phyloP scores from a whole-genome alignment of 1,140 invertebrate genomes.

The Calliopsis andreniformis region DNA sequence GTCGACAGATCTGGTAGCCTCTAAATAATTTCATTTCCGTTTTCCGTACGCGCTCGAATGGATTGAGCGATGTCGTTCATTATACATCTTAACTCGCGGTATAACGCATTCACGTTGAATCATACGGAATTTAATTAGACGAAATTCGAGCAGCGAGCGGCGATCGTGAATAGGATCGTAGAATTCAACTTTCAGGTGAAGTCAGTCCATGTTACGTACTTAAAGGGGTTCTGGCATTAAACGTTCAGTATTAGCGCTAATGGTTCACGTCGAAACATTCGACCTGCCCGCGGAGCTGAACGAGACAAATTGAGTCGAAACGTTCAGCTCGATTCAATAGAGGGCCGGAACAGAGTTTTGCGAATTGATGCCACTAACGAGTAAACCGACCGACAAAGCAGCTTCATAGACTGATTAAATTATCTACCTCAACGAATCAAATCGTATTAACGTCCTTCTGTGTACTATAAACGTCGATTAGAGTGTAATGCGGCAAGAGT shows the following conservation, averaged over 20 bases:
- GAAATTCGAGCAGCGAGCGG: not conserved
- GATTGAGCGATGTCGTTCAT: not conserved
- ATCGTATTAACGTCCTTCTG: slow-evolving; percentile 76
- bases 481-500: slow-evolving; percentile 63
- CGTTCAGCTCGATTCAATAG: slow-evolving; percentile 6
- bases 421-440: slow-evolving; percentile 80
- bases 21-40: not conserved
- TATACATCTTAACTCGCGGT: no score
- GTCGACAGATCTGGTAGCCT: not conserved
- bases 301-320: slow-evolving; percentile 15
- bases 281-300: not conserved
- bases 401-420: slow-evolving; percentile 80
- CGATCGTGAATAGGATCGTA: not conserved
- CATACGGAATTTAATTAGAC: no score
- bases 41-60: not conserved
- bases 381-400: slow-evolving; percentile 58
- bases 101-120: no score
- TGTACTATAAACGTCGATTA: slow-evolving; percentile 69
- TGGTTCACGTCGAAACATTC: slow-evolving; percentile 3
- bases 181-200: not conserved
- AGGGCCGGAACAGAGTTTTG: slow-evolving; percentile 52
- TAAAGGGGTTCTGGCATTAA: not conserved
- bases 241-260: slow-evolving; percentile 33
- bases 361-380: slow-evolving; percentile 41
- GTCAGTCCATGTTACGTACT: not conserved